Evolutionary conservation across 1,140 invertebrate species (phyloP), one percentile per base, ranked within the genome.

Genomic region (Aphelenchoides avenae): DNA sequence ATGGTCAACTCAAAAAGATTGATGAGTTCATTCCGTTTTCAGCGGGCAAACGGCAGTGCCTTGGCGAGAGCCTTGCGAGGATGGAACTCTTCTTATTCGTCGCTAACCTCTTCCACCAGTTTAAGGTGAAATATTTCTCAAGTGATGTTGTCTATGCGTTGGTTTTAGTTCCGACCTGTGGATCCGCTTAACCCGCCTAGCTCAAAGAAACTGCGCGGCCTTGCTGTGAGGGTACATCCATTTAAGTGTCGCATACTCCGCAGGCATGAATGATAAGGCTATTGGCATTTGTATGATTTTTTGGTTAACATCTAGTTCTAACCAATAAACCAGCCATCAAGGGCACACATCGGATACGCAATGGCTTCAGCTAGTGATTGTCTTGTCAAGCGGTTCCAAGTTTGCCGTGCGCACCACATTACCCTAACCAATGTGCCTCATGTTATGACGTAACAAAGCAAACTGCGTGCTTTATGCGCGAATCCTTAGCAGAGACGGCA

Each of bases 1-100:
- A 64, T 13, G 58, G 58, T 7, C 22, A 63, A 53, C 42, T 61
- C n/a, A 47, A 53, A 22, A 26, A 37, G 36, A 43, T 44, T 44
- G 53, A 57, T 22, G 27, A 58, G 20, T 27, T 58, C 29, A 52
- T 60, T 24, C 57, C 57, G 24, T 63, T 61, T 34, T 33, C 41
- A 29, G 24, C 63, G 5, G 58, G 58, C 5, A 61, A 61, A 15
- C 27, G 58, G 52, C 31, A 15, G 7, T 61, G 58, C 24, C 36
- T 61, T 26, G 58, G 58, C 13, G 58, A 61, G 27, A 49, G 56
- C 27, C 44, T 61, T 34, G 58, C 59, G 15, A 22, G 58, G 5
- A 36, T 64, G n/a, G 58, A 61, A 37, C 24, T 61, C 27, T 61
- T 61, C 31, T 30, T 62, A 36, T 51, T 61, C 36, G 39, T 40